A percentile compares a stretch with the other conserved stretches of the same genome.
Evolutionary conservation across 1,140 invertebrate genomes (phyloP).

Genomic region (Drosophila lacteicornis): DNA sequence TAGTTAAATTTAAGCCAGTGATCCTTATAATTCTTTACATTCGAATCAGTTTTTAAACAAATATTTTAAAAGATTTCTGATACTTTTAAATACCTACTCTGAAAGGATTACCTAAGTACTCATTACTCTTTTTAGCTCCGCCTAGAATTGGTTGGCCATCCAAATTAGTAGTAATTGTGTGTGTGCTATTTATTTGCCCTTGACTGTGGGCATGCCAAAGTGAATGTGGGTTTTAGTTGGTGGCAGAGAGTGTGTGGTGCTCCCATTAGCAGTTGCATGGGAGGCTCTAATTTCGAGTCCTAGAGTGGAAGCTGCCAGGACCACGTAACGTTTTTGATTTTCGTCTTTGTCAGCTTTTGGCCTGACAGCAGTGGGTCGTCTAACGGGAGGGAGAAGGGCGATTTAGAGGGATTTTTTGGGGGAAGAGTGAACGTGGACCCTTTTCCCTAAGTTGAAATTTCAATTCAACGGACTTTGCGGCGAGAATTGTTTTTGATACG

Average conservation of each 20-base stretch:
- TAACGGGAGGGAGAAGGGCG: not conserved
- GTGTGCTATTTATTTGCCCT: slow-evolving; percentile 4
- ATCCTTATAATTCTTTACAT: too few relatives aligned
- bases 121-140: not conserved
- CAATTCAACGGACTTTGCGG: slow-evolving; percentile 77
- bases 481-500: slow-evolving; percentile 79
- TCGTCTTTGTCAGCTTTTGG: slow-evolving; percentile 77
- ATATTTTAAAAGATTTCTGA: not conserved
- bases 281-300: slow-evolving; percentile 81
- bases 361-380: slow-evolving; percentile 39
- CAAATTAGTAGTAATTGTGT: not conserved
- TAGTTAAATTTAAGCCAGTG: too few relatives aligned
- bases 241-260: slow-evolving; percentile 24
- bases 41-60: not conserved
- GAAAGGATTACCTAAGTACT: not conserved
- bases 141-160: not conserved
- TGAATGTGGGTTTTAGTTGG: slow-evolving; percentile 18
- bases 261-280: slow-evolving; percentile 79
- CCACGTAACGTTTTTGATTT: slow-evolving; percentile 76
- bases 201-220: not conserved
- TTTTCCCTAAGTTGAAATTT: slow-evolving; percentile 78
- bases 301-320: slow-evolving; percentile 63
- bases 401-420: slow-evolving; percentile 1
- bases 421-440: slow-evolving; percentile 13
- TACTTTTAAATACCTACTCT: not conserved